Evolutionary conservation across 1,140 invertebrate genomes (phyloP).

Genomic region (Orchestia grillus): DNA sequence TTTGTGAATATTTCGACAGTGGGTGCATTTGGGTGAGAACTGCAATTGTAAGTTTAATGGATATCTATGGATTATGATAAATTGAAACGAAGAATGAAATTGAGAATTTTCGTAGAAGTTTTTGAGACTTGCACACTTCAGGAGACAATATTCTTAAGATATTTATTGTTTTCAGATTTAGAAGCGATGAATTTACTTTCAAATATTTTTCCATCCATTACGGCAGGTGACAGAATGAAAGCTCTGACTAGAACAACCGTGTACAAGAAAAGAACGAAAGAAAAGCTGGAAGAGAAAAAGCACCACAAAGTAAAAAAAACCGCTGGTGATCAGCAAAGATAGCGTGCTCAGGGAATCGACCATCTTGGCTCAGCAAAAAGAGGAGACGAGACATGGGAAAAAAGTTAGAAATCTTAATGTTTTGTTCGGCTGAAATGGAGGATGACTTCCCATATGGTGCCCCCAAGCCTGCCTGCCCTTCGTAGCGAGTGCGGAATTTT

Average conservation of each 20-base stretch:
- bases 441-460: background rate
- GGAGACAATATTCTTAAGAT: background rate
- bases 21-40: too few relatives aligned
- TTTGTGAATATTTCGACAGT: too few relatives aligned
- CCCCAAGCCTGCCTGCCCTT: background rate
- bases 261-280: too few relatives aligned
- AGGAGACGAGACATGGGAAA: background rate
- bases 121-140: background rate
- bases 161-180: background rate
- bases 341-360: background rate
- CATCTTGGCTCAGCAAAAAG: background rate
- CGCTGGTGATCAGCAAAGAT: too few relatives aligned
- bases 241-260: background rate
- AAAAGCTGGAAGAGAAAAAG: background rate
- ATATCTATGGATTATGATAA: too few relatives aligned
- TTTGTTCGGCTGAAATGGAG: background rate
- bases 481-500: background rate
- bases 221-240: background rate
- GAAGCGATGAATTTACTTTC: background rate
- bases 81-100: too few relatives aligned
- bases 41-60: too few relatives aligned
- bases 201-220: background rate
- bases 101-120: background rate
- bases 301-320: background rate
- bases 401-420: background rate